Percentiles rank a stretch among this genome's conserved stretches.
phyloP scores from a whole-genome alignment of 2,113 vertebrate species.

The Centropus unirufus region DNA sequence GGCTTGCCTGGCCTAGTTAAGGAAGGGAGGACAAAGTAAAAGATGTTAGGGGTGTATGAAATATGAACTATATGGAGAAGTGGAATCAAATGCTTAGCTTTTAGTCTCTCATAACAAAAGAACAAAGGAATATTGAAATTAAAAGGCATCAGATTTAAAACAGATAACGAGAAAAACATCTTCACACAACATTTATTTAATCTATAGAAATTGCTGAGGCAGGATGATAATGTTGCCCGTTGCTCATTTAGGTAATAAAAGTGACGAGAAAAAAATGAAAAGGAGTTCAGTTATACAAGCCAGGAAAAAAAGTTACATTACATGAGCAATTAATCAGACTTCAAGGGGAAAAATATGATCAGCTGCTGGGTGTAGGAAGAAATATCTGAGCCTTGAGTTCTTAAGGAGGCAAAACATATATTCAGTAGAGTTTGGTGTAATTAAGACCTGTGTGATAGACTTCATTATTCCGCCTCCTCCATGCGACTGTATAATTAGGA shows the following conservation, averaged over 20 bases:
- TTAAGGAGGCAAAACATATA: not conserved
- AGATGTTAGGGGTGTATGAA: not conserved
- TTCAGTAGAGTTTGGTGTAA: not conserved
- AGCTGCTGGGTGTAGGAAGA: not conserved
- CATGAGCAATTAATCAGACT: slow-evolving; percentile 28
- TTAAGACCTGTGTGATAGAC: not conserved
- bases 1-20: not conserved
- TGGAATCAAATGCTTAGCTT: not conserved
- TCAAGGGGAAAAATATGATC: not conserved
- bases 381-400: not conserved
- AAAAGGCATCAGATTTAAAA: slow-evolving; percentile 17
- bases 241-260: not conserved
- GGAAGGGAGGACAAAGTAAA: not conserved
- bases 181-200: slow-evolving; percentile 18
- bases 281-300: not conserved
- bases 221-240: not conserved
- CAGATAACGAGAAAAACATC: not conserved
- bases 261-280: not conserved
- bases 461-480: not conserved
- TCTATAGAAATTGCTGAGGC: slow-evolving; percentile 9
- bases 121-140: slow-evolving; percentile 11
- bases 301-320: not conserved
- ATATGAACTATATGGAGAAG: not conserved
- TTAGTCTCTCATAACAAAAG: not conserved
- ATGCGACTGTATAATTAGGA: not conserved